Evolutionary conservation across 2,888 invertebrate species (phyloP), one percentile per base, ranked within the genome.

Genomic region (Dioctria rufipes): DNA sequence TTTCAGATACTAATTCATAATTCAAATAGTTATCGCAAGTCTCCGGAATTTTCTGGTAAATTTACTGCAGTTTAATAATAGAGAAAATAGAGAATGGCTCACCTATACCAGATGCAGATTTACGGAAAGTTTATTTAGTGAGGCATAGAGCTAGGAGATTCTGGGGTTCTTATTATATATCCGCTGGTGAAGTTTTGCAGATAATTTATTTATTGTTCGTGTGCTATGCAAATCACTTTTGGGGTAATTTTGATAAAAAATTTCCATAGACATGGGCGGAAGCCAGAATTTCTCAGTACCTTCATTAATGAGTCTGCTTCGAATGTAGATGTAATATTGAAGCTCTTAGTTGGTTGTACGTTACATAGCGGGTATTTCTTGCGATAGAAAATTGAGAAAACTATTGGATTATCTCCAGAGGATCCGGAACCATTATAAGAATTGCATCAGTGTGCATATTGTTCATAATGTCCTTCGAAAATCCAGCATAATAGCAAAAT

Each of bases 41-140:
- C 82, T 80, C 80, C 80, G 80, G 80, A 78, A 82, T 82, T 82
- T 80, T 82, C 82, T 82, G 82, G 82, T 75, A 80, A 82, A 80
- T 82, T 82, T 82, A 82, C 82, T 82, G 77, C 73, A 82, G 80
- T 82, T 78, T 80, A 82, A 78, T 82, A 63, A 63, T 58, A 37
- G n/a, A 63, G 63, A 63, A 9, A 46, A 25, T 25, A 46, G 77
- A 49, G 49, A 42, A 77, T 46, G 43, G 25, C 5, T 39, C 46
- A 11, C 8, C 8, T 71, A 4, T 5, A 71, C n/a, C 42, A 61
- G 25, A 11, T 58, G 61, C 61, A 61, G 61, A n/a, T 43, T 61
- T 63, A 5, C 9, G 13, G 43, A 79, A 65, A 49, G 54, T 63
- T 66, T 51, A 66, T 58, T 63, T 49, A 79, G 67, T n/a, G 65